These are phyloP conservation scores for Dermolepida albohirtum DNA, from an alignment of 2,888 invertebrate species.

Conservation along the genomic window DNA sequence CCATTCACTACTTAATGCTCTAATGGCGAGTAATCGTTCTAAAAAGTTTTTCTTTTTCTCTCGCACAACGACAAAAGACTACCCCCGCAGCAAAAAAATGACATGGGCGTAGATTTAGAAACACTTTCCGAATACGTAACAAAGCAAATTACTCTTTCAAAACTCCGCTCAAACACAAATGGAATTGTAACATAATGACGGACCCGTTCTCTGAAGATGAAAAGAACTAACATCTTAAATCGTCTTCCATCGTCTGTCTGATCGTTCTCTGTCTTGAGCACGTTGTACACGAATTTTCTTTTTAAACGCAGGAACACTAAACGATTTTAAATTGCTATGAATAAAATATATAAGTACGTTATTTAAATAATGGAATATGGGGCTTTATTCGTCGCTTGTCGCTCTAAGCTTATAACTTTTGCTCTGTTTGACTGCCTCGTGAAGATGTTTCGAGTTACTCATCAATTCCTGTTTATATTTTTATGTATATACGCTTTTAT, in stretches of 20 bases:
- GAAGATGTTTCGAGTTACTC: conserved; percentile 16
- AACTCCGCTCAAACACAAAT: conserved; percentile 49
- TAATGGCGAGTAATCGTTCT: conserved; percentile 30
- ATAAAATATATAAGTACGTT: conserved; percentile 44
- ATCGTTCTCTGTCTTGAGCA: conserved; percentile 8
- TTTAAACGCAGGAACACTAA: conserved; percentile 47
- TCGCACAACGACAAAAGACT: conserved; percentile 34
- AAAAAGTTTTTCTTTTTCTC: conserved; percentile 18
- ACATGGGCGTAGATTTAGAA: conserved; percentile 54
- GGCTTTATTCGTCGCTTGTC: conserved; percentile 34
- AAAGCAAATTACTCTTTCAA: conserved; percentile 56
- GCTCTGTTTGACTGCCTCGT: conserved; percentile 20
- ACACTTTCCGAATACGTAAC: conserved; percentile 55
- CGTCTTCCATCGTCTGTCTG: conserved; percentile 27
- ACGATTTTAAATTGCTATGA: conserved; percentile 52
- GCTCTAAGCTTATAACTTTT: conserved; percentile 10
- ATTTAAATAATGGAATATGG: conserved; percentile 42
- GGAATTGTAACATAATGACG: conserved; percentile 52
- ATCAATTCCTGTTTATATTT: conserved; percentile 1
- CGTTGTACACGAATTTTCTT: conserved; percentile 38
- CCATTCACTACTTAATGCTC: conserved; percentile 22
- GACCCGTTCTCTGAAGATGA: conserved; percentile 47
- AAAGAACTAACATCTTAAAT: conserved; percentile 48
- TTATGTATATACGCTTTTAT: no score
- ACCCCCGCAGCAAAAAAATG: conserved; percentile 47